Evolutionary conservation across 2,888 invertebrate genomes (phyloP).

Genomic region (Drosophila meridionalis): DNA sequence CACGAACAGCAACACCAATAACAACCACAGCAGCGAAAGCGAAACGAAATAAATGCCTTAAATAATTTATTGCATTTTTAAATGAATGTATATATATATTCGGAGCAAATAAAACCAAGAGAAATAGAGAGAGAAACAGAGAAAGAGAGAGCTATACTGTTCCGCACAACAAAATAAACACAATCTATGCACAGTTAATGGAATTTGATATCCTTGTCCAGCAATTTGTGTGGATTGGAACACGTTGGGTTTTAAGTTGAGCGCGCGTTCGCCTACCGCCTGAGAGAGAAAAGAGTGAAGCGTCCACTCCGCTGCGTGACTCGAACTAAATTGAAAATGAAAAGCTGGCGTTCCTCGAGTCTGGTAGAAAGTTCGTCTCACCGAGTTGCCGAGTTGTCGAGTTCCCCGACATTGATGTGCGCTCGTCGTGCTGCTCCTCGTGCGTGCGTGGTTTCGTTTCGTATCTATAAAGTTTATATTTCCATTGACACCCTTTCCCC

Average conservation of each 20-base stretch:
- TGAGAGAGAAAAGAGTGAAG: slow-evolving; percentile 7
- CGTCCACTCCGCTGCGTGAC: slow-evolving; percentile 77
- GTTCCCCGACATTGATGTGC: slow-evolving; percentile 45
- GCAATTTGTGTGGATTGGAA: slow-evolving; percentile 4
- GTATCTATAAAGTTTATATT: slow-evolving; percentile 69
- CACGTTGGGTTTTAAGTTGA: slow-evolving; percentile 16
- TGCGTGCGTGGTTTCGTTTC: slow-evolving; percentile 31
- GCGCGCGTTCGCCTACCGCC: slow-evolving; percentile 15
- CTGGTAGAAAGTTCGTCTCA: slow-evolving; percentile 42
- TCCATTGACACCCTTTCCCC: slow-evolving; percentile 80
- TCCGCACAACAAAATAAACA: slow-evolving; percentile 14
- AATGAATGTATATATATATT: slow-evolving; percentile 15
- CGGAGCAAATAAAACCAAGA: not conserved
- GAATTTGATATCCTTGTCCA: slow-evolving; percentile 5
- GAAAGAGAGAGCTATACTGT: not conserved
- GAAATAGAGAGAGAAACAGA: not conserved
- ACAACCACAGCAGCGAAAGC: slow-evolving; percentile 48
- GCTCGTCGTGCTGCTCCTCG: slow-evolving; percentile 28
- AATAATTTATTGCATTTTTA: slow-evolving; percentile 72
- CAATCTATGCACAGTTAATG: slow-evolving; percentile 12
- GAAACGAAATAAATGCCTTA: slow-evolving; percentile 70
- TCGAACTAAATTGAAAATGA: slow-evolving; percentile 83
- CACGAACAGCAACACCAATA: slow-evolving; percentile 31
- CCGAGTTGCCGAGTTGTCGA: slow-evolving; percentile 38
- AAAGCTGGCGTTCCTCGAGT: slow-evolving; percentile 50